These are phyloP conservation scores for Danionella cerebrum DNA, from an alignment of 2,113 vertebrate genomes.

Conservation along the genomic window DNA sequence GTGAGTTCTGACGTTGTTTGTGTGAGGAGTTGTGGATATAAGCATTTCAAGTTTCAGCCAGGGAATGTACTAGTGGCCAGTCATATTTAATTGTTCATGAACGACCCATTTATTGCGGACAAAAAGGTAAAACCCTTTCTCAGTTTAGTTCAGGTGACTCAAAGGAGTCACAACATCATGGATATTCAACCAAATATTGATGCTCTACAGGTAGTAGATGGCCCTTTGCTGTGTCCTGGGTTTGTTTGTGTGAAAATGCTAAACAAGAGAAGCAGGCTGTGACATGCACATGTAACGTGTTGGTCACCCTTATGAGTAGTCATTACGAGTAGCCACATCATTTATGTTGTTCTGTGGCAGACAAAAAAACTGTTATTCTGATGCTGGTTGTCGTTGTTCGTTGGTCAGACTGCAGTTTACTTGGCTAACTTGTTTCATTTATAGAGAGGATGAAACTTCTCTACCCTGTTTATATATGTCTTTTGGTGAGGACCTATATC, in stretches of 20 bases:
- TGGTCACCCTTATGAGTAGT: conserved; percentile 8
- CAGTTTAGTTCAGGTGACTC: conserved; percentile 49
- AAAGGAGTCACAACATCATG: too few relatives aligned
- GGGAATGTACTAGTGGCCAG: too few relatives aligned
- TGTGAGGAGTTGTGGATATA: conserved; percentile 38
- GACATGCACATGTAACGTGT: conserved; percentile 1
- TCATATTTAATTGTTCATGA: conserved; percentile 55
- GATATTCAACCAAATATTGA: conserved; percentile 50
- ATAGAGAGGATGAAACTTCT: too few relatives aligned
- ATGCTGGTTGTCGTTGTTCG: neutral
- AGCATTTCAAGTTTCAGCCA: neutral
- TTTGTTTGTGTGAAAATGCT: conserved; percentile 30
- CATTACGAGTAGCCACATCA: neutral
- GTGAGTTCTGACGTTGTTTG: conserved; percentile 10
- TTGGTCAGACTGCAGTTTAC: too few relatives aligned
- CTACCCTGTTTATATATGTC: too few relatives aligned
- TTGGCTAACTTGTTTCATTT: too few relatives aligned
- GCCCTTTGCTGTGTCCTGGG: conserved; percentile 7
- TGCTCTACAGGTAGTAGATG: conserved; percentile 36
- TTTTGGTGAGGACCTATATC: too few relatives aligned
- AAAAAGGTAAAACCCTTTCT: conserved; percentile 25
- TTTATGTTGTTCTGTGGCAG: conserved; percentile 22
- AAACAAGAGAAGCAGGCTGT: conserved; percentile 17
- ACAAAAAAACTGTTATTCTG: conserved; percentile 14
- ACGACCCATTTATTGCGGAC: conserved; percentile 32